phyloP scores from a whole-genome alignment of 2,113 vertebrate species.

The Sinocyclocheilus maitianheensis region DNA sequence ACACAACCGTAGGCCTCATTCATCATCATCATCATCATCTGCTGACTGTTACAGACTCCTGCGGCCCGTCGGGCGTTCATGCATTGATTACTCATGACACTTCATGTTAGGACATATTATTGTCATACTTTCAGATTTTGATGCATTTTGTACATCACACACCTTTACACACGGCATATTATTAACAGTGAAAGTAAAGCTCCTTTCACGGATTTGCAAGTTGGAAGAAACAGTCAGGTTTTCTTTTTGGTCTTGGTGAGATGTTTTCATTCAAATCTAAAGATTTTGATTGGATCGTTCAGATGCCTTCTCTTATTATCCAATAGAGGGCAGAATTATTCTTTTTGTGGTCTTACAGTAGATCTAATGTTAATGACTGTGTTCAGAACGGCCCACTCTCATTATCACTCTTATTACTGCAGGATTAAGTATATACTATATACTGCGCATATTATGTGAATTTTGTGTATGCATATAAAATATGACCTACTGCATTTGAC shows the following conservation, averaged over 20 bases:
- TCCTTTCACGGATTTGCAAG: background rate
- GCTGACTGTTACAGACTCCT: constrained; percentile 18
- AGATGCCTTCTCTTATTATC: background rate
- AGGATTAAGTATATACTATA: background rate
- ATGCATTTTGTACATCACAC: background rate
- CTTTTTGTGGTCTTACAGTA: background rate
- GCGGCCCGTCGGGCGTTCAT: background rate
- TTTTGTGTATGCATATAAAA: background rate
- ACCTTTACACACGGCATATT: background rate
- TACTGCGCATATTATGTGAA: background rate
- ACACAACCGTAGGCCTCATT: background rate
- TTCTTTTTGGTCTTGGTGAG: background rate
- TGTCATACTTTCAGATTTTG: constrained; percentile 1
- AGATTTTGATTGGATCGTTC: background rate
- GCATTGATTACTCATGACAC: background rate
- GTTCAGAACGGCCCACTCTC: background rate
- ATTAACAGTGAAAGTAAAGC: background rate
- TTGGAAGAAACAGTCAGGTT: background rate
- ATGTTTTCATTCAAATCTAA: background rate
- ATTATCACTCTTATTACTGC: background rate
- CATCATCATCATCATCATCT: constrained; percentile 17
- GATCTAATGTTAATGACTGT: background rate
- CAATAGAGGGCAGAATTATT: constrained; percentile 60
- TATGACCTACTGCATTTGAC: background rate
- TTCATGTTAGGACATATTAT: background rate